Conservation (phyloP, 2,113 vertebrate species). For the Rhizomys pruinosus region DNA sequence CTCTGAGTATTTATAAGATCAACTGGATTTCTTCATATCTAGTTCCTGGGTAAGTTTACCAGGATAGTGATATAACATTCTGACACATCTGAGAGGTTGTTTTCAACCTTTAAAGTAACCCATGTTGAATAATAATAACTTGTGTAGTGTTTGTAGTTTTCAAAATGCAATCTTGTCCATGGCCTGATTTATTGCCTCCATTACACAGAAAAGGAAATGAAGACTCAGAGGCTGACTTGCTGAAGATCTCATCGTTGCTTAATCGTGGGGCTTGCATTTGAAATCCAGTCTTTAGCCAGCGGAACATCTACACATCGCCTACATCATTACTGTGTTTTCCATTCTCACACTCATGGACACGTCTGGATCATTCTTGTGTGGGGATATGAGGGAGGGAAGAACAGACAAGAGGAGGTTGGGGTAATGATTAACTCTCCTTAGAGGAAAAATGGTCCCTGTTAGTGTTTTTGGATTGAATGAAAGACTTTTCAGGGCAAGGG, state of each 20-base stretch:
- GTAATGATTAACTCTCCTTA: slow-evolving; percentile 78
- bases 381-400: not conserved
- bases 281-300: slow-evolving; percentile 42
- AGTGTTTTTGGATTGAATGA: slow-evolving; percentile 79
- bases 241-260: not conserved
- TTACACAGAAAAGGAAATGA: slow-evolving; percentile 19
- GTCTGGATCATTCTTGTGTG: slow-evolving; percentile 46
- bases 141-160: slow-evolving; percentile 44
- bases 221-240: slow-evolving; percentile 25
- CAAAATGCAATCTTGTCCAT: slow-evolving; percentile 45
- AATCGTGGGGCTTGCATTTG: not conserved
- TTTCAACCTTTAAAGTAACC: slow-evolving; percentile 55
- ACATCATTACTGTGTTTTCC: slow-evolving; percentile 8
- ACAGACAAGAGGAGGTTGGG: slow-evolving; percentile 45
- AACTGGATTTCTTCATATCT: slow-evolving; percentile 20
- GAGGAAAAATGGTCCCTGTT: slow-evolving; percentile 72
- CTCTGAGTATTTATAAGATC: not conserved
- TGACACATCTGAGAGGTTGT: not conserved
- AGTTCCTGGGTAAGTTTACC: not conserved
- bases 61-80: not conserved
- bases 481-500: slow-evolving; percentile 80
- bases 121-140: slow-evolving; percentile 46
- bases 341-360: not conserved
- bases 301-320: not conserved
- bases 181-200: not conserved